phyloP scores from a whole-genome alignment of 2,113 vertebrate species.

The Tenebrosternarchus preto region DNA sequence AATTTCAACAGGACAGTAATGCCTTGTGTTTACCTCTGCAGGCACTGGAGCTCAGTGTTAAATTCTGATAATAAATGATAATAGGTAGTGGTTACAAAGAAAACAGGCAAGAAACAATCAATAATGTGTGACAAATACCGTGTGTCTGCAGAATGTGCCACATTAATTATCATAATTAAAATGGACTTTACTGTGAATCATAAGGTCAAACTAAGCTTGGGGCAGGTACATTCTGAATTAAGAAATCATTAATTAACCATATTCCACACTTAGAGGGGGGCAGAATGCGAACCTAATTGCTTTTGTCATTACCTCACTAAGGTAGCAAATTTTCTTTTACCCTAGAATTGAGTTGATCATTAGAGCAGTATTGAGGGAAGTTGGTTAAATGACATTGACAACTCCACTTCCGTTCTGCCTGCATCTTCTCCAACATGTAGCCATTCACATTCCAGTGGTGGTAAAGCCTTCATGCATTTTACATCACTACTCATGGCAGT shows the following conservation, averaged over 20 bases:
- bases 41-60: constrained; percentile 31
- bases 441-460: constrained; percentile 27
- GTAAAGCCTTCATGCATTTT: constrained; percentile 43
- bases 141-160: constrained; percentile 49
- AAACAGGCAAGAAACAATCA: constrained; percentile 48
- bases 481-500: constrained; percentile 38
- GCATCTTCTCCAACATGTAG: background rate
- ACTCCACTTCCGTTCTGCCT: constrained; percentile 9
- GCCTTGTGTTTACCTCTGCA: constrained; percentile 1
- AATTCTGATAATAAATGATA: constrained; percentile 59
- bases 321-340: constrained; percentile 37
- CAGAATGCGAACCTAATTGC: constrained; percentile 41
- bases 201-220: constrained; percentile 68
- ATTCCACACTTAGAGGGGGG: constrained; percentile 47
- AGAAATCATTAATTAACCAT: constrained; percentile 62
- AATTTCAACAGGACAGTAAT: background rate
- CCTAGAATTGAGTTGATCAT: constrained; percentile 16
- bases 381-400: constrained; percentile 44
- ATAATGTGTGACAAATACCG: constrained; percentile 28
- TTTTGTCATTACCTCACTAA: constrained; percentile 64
- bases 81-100: constrained; percentile 61
- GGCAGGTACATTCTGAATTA: constrained; percentile 59
- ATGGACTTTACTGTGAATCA: constrained; percentile 56
- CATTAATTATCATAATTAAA: constrained; percentile 75
- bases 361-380: constrained; percentile 32